Evolutionary conservation across 2,113 vertebrate species (phyloP), one percentile per base, ranked within the genome.

Genomic region (Sceloporus tristichus): DNA sequence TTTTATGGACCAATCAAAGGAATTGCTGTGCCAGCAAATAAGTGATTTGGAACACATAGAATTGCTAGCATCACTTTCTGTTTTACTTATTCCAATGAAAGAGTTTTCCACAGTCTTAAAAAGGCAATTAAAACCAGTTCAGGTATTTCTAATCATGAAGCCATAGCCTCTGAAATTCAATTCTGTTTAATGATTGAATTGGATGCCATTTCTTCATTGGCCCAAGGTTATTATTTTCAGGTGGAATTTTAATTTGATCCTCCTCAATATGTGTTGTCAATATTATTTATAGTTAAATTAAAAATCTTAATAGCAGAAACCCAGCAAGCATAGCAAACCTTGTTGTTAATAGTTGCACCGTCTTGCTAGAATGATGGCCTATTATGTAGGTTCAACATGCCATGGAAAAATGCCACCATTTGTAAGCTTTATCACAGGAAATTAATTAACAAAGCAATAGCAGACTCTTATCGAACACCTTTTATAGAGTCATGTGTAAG

Each of bases 241-340:
- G 29, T 84, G 75, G 87, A 87, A 92, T 85, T 85, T 27, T 87
- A 92, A 91, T 93, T 90, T 83, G 23, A 68, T 90, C 9, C 4
- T 82, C 84, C 59, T 93, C 56, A 89, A 19, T 84, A 88, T 89
- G 1, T 90, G 23, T 91, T 94, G 74, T 94, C 76, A 78, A 75
- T 94, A 90, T 85, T 89, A 93, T 94, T 94, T 95, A 92, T 86
- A 86, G 71, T 62, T 92, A 89, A 90, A 93, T 93, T 93, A 90
- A 93, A 94, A 84, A 78, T 82, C 68, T 81, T 94, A 93, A 87
- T 82, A 91, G 86, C 77, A 89, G 74, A 92, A 95, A 94, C 5
- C 34, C 25, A 94, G 59, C 71, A 82, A 95, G 40, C 78, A 89
- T 86, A 92, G 71, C 34, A 92, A 92, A 93, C 5, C 65, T 95